Evolutionary conservation across 1,140 invertebrate species (phyloP).

Genomic region (Theocolax elegans): DNA sequence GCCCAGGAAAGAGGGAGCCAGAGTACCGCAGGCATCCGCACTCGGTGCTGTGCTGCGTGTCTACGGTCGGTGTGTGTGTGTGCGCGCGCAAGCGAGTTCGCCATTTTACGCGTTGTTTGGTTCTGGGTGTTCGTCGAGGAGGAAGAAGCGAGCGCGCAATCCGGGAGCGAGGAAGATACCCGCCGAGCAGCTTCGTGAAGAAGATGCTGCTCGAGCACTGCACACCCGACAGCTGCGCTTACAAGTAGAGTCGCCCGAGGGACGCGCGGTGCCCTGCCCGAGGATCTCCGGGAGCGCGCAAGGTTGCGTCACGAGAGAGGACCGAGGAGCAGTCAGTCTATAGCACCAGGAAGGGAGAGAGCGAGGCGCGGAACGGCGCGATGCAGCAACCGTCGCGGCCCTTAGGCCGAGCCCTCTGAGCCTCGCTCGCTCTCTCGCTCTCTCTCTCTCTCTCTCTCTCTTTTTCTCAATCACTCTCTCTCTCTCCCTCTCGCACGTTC

Average conservation of each 20-base stretch:
- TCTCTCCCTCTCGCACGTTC: constrained; percentile 12
- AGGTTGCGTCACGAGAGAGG: no score
- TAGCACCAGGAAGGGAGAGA: background rate
- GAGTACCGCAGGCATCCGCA: no score
- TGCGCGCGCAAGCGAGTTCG: constrained; percentile 20
- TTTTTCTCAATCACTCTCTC: background rate
- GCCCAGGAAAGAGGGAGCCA: no score
- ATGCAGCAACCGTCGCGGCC: constrained; percentile 23
- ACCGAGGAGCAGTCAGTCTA: no score
- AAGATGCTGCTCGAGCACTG: constrained; percentile 59
- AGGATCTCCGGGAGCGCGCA: no score
- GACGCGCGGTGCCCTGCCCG: background rate
- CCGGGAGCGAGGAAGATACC: background rate
- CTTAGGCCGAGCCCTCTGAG: constrained; percentile 24
- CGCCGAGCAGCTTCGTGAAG: constrained; percentile 2
- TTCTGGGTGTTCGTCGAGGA: background rate
- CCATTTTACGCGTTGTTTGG: constrained; percentile 41
- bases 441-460: constrained; percentile 3
- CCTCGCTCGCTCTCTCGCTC: constrained; percentile 23
- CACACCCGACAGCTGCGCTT: constrained; percentile 53
- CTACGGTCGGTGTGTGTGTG: background rate
- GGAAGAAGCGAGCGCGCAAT: background rate
- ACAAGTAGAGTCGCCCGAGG: constrained; percentile 47
- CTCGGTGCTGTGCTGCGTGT: background rate
- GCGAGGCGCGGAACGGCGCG: constrained; percentile 12